Percentiles rank a stretch among this genome's conserved stretches.
These are phyloP conservation scores for Accipiter virgatus DNA, from an alignment of 2,113 vertebrate genomes.

Conservation along the genomic window DNA sequence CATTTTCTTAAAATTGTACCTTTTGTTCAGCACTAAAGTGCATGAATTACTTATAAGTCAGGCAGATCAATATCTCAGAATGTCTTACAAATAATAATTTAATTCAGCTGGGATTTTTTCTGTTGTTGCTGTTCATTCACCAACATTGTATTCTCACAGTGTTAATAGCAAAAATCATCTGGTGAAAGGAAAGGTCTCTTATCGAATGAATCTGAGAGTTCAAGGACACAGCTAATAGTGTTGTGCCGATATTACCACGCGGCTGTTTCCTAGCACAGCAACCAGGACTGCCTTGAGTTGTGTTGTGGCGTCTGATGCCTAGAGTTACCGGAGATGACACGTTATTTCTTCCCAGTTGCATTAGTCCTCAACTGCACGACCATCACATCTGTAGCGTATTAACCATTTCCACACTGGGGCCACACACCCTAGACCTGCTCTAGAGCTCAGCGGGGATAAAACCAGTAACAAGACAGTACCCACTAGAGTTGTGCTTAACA, in stretches of 20 bases:
- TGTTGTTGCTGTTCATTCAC: constrained; percentile 1
- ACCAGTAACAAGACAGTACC: not conserved
- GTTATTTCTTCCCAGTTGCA: not conserved
- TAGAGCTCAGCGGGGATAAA: not conserved
- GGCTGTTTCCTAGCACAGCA: not conserved
- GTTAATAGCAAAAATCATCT: constrained; percentile 18
- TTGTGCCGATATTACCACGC: fast-evolving
- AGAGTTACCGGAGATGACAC: not conserved
- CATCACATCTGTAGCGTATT: fast-evolving
- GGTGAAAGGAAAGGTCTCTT: not conserved
- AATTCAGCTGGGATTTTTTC: constrained; percentile 36
- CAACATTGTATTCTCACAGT: constrained; percentile 28
- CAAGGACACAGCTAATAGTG: not conserved
- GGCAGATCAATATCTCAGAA: constrained; percentile 62
- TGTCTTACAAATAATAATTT: constrained; percentile 60
- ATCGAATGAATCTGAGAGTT: not conserved
- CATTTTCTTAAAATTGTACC: constrained; percentile 44
- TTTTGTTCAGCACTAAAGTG: constrained; percentile 37
- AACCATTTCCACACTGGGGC: not conserved
- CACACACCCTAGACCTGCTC: not conserved
- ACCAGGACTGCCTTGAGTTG: not conserved
- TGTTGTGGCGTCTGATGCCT: not conserved
- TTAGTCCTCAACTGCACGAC: not conserved
- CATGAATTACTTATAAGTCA: constrained; percentile 64
- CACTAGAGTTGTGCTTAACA: not conserved